Percentiles rank a stretch among this genome's conserved stretches.
These are phyloP conservation scores for Echinometra lucunter DNA, from an alignment of 53 echinoderm and acorn worm genomes.

Conservation along the genomic window DNA sequence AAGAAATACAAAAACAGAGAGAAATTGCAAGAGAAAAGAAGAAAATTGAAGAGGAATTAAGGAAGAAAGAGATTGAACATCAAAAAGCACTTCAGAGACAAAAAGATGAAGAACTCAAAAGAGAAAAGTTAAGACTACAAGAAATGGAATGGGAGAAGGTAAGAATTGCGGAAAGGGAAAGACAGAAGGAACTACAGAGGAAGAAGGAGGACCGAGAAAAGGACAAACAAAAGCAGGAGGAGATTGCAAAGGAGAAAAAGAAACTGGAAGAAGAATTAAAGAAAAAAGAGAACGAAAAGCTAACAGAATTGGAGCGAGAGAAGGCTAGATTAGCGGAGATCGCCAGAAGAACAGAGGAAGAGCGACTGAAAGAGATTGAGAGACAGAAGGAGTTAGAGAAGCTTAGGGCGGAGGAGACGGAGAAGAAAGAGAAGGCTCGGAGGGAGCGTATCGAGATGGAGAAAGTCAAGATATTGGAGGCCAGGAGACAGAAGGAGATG, in stretches of 20 bases:
- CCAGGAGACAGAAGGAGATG: constrained; percentile 25
- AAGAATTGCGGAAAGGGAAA: constrained; percentile 43
- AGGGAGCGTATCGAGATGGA: constrained; percentile 60
- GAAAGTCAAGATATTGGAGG: constrained; percentile 60
- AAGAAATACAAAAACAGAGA: constrained; percentile 44
- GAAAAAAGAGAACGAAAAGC: constrained; percentile 10
- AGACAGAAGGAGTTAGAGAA: constrained; percentile 47
- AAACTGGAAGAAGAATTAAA: constrained; percentile 56
- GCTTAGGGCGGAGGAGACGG: constrained; percentile 8
- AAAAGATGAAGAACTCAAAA: constrained; percentile 39
- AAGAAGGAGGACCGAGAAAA: constrained; percentile 59
- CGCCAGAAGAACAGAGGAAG: constrained; percentile 31
- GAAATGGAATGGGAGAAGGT: constrained; percentile 45
- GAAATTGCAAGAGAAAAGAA: constrained; percentile 53
- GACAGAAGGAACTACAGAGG: constrained; percentile 45
- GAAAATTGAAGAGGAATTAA: constrained; percentile 42
- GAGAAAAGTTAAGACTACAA: constrained; percentile 25
- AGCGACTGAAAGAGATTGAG: constrained; percentile 57
- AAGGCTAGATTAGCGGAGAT: constrained; percentile 42
- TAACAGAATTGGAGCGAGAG: constrained; percentile 31
- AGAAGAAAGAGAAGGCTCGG: constrained; percentile 65
- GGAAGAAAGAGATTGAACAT: constrained; percentile 56
- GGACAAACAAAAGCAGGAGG: constrained; percentile 46
- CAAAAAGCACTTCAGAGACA: constrained; percentile 43
- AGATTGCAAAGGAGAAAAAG: constrained; percentile 61